These are phyloP conservation scores for Heliconius hermathena DNA, from an alignment of 1,140 invertebrate species.

Conservation along the genomic window DNA sequence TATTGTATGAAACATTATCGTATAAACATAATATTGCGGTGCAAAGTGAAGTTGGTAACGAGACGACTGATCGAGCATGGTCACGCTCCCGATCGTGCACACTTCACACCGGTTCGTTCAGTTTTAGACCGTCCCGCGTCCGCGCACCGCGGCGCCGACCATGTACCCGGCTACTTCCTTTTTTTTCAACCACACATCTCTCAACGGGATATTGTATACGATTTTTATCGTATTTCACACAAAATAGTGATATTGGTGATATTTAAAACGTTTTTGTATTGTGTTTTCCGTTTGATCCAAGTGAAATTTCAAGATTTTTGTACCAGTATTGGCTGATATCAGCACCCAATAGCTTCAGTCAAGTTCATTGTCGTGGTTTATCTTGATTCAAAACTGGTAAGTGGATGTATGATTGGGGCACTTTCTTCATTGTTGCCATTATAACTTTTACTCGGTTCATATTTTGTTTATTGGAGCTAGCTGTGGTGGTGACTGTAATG, in stretches of 20 bases:
- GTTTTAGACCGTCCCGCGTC: slow-evolving; percentile 67
- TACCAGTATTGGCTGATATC: slow-evolving; percentile 52
- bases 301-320: slow-evolving; percentile 46
- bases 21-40: slow-evolving; percentile 34
- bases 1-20: slow-evolving; percentile 27
- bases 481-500: neutral
- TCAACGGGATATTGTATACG: neutral
- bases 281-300: slow-evolving; percentile 49
- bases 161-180: slow-evolving; percentile 54
- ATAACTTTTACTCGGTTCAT: neutral
- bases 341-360: slow-evolving; percentile 57
- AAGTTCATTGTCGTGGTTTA: slow-evolving; percentile 67
- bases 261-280: slow-evolving; percentile 17
- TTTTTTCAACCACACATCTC: slow-evolving; percentile 46
- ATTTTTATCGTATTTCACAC: neutral
- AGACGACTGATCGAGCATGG: slow-evolving; percentile 48
- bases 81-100: slow-evolving; percentile 49
- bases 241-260: neutral
- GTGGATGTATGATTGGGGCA: slow-evolving; percentile 54
- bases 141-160: slow-evolving; percentile 56
- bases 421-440: slow-evolving; percentile 58
- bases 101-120: slow-evolving; percentile 76
- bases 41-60: slow-evolving; percentile 52
- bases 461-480: neutral
- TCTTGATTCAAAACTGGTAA: slow-evolving; percentile 68